These are phyloP conservation scores for Ammodytes dubius DNA, from an alignment of 2,113 vertebrate genomes.

Conservation along the genomic window DNA sequence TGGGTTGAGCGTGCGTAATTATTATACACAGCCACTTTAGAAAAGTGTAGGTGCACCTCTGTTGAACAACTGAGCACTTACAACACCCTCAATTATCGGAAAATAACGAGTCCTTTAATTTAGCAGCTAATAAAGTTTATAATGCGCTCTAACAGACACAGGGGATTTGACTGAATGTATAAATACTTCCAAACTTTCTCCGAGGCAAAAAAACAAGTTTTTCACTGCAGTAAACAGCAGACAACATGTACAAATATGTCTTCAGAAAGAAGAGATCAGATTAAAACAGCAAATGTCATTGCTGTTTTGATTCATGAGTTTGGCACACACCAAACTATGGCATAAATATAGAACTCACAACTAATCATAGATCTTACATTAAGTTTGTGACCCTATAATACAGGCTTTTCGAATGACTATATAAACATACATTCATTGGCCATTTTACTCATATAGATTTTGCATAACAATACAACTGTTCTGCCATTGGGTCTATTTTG, in stretches of 20 bases:
- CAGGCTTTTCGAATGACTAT: constrained; percentile 6
- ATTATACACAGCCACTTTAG: constrained; percentile 72
- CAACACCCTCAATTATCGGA: constrained; percentile 80
- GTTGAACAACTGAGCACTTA: constrained; percentile 73
- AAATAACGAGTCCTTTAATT: constrained; percentile 76
- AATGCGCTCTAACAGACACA: constrained; percentile 65
- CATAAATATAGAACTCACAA: constrained; percentile 33
- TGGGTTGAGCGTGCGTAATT: constrained; percentile 61
- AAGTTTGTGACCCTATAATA: constrained; percentile 14
- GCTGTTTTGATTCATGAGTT: constrained; percentile 45
- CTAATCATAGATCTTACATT: constrained; percentile 18
- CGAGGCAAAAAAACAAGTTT: constrained; percentile 46
- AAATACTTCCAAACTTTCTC: constrained; percentile 58
- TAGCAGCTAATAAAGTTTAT: constrained; percentile 77
- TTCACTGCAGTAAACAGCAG: constrained; percentile 27
- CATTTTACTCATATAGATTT: not conserved
- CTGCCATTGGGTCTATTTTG: not conserved
- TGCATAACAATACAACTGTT: not conserved
- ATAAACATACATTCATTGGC: not conserved
- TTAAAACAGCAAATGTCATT: constrained; percentile 11
- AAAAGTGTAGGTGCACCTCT: constrained; percentile 62
- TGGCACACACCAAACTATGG: constrained; percentile 16
- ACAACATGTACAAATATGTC: constrained; percentile 44
- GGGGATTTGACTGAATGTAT: constrained; percentile 48
- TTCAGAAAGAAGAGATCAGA: constrained; percentile 29